Evolutionary conservation across 2,797 vertebrate genomes (phyloP), one percentile per base, ranked within the genome.

Genomic region (Enteromius mattozi): DNA sequence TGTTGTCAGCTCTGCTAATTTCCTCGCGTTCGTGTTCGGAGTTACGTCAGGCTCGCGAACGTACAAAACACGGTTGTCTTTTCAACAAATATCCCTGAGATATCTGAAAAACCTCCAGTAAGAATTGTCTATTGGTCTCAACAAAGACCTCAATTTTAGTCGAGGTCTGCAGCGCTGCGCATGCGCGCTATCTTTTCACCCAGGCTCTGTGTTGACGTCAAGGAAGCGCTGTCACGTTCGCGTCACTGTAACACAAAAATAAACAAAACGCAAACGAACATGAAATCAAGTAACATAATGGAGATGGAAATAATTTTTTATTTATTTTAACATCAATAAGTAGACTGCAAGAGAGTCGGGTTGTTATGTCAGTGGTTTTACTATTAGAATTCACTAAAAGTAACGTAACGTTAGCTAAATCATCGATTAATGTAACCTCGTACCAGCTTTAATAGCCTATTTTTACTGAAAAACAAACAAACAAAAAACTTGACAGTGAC

Each of bases 121-220:
- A 30, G 66, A 42, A 13, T 14, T 51, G 70, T 87, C 76, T 89
- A 80, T 87, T 81, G 84, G 79, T 90, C 83, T 86, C 86, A 90
- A 93, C 94, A 93, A 94, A 94, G 89, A 88, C 71, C 86, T 84
- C 81, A 65, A 27, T 84, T 40, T 78, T 66, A 80, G 81, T 82
- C 14, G 66, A 77, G 77, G 56, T 59, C 86, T 65, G 61, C 35
- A 6, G 0, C 4, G 88, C 0, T 0, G 91, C 93, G 94, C 95
- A 94, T 90, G 94, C 93, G 94, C 89, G 33, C 0, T 21, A 1
- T 1, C 68, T 19, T n/a, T 42, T 78, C 54, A 54, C 54, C 37
- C 86, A 88, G 91, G 90, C 90, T 87, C 87, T 37, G 54, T 19
- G 42, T 63, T 92, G 92, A 94, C 92, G 94, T 95, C 91, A 24